Evolutionary conservation across 1,140 invertebrate genomes (phyloP), one percentile per base, ranked within the genome.

Genomic region (Lepidotrigona ventralis): DNA sequence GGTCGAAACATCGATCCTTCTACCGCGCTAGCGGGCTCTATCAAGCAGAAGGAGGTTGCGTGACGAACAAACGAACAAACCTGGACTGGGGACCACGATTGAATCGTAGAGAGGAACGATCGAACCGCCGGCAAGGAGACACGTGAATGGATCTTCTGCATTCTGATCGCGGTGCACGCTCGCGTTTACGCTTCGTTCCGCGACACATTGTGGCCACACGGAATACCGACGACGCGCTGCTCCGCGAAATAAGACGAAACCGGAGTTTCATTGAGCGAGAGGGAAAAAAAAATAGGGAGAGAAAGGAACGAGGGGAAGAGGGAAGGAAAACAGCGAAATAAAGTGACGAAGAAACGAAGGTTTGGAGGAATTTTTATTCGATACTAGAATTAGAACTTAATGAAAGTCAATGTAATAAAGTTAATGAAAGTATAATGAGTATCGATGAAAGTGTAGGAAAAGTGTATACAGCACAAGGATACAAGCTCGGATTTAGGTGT

Each of bases 111-210:
- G 60, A 69, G 56, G 71, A 86, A 63, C 39, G 51, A 79, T 23
- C 46, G 72, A 60, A 19, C 1, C 39, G 46, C 39, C 39, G 39
- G 39, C 39, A 51, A 63, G 60, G 33, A 80, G 63, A 26, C 70
- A 46, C 66, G 85, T 85, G 79, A 86, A 85, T 66, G 71, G 66
- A 85, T 82, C 76, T 78, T 89, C 85, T 70, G 86, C 81, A 89
- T 90, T 89, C 89, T 68, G 69, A 53, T 46, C 79, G 66, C 82
- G 83, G 63, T 58, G 74, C 80, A 54, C 58, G 26, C 58, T 58
- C 70, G 74, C 79, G 63, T 92, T 91, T 88, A 86, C 86, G 80
- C 84, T 64, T 84, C 70, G 70, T 66, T 85, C 79, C 46, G 69
- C 69, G 68, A 89, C 77, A 75, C 58, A 4, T 60, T n/a, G 19